These are phyloP conservation scores for Oscheius sp. DNA, from an alignment of 2,888 invertebrate species.

Conservation along the genomic window DNA sequence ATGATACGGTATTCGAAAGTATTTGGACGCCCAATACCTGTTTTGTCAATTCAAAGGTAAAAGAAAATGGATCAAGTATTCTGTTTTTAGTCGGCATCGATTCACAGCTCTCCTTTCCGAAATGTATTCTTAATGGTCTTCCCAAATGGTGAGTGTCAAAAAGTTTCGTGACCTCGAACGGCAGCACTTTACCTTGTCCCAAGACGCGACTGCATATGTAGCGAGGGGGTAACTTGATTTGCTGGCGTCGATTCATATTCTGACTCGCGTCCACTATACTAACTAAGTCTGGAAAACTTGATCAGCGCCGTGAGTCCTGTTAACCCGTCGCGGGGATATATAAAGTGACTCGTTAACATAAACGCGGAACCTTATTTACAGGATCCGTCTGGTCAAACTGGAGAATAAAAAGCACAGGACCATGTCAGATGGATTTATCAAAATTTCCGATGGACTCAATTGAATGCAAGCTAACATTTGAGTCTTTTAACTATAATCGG, in stretches of 20 bases:
- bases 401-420: conserved; percentile 68
- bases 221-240: conserved; percentile 18
- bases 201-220: conserved; percentile 8
- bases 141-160: conserved; percentile 62
- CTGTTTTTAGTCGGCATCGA: conserved; percentile 50
- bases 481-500: conserved; percentile 69
- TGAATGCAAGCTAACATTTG: conserved; percentile 66
- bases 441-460: conserved; percentile 69
- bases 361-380: conserved; percentile 26
- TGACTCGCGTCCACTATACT: conserved; percentile 27
- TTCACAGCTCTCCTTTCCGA: conserved; percentile 69
- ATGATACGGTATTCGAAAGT: conserved; percentile 64
- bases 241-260: conserved; percentile 22
- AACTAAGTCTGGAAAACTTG: conserved; percentile 18
- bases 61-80: too few relatives aligned
- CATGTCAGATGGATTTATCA: conserved; percentile 66
- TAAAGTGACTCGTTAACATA: conserved; percentile 1
- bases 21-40: conserved; percentile 69
- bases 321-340: background rate
- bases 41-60: conserved; percentile 68
- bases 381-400: conserved; percentile 70
- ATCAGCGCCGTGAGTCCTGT: conserved; percentile 13
- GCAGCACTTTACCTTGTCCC: conserved; percentile 10
- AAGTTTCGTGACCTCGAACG: background rate
- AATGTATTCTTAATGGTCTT: conserved; percentile 70